phyloP scores from a whole-genome alignment of 2,888 invertebrate genomes.

The Drosophila imparisetae region DNA sequence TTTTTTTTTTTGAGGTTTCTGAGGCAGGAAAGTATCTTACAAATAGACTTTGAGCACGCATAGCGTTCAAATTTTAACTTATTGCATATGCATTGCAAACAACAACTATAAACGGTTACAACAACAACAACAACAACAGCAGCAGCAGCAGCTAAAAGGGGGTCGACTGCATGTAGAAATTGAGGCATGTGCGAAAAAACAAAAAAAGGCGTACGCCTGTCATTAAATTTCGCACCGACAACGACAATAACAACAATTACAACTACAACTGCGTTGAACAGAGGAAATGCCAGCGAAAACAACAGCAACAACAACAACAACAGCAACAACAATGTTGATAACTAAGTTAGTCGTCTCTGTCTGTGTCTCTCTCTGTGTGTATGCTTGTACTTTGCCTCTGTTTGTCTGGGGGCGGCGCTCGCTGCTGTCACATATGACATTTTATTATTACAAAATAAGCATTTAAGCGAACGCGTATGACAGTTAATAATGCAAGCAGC shows the following conservation, averaged over 20 bases:
- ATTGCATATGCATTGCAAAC: constrained; percentile 40
- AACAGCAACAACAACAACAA: constrained; percentile 26
- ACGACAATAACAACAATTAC: constrained; percentile 28
- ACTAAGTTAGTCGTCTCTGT: constrained; percentile 64
- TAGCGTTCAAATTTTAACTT: constrained; percentile 54
- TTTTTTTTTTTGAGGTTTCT: constrained; percentile 34
- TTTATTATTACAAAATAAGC: constrained; percentile 81
- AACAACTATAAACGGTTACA: constrained; percentile 27
- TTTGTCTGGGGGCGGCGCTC: constrained; percentile 58
- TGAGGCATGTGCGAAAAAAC: constrained; percentile 70
- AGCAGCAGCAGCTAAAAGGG: constrained; percentile 23
- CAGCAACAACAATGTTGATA: constrained; percentile 51
- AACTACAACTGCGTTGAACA: constrained; percentile 24
- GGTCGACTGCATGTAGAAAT: constrained; percentile 50
- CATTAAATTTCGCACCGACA: constrained; percentile 75
- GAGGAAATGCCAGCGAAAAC: constrained; percentile 48
- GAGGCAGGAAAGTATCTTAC: constrained; percentile 68
- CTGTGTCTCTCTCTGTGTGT: constrained; percentile 8
- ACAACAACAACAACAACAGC: constrained; percentile 17
- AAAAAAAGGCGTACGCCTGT: constrained; percentile 70
- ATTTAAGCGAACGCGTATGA: constrained; percentile 77
- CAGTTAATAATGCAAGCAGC: constrained; percentile 77
- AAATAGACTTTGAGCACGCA: constrained; percentile 76
- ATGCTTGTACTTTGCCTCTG: constrained; percentile 36
- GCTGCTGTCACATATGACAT: constrained; percentile 71